Evolutionary conservation across 2,888 invertebrate species (phyloP), one percentile per base, ranked within the genome.

Genomic region (Ectemnius cavifrons): DNA sequence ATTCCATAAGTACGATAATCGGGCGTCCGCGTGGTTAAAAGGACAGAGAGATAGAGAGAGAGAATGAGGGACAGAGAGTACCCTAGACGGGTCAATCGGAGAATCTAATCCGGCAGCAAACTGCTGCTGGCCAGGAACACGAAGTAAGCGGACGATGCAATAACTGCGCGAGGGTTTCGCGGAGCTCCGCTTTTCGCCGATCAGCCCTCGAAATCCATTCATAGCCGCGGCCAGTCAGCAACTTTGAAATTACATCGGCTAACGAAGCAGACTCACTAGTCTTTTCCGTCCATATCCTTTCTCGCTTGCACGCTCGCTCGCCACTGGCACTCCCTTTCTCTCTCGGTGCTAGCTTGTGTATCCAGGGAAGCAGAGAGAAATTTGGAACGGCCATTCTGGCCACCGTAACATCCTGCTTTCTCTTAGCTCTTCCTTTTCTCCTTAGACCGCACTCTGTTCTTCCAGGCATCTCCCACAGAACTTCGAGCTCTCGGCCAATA

Each of bases 171-270:
- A 63, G 76, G 67, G 69, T 77, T 77, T 75, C 73, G 75, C 73
- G 77, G 73, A 68, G 63, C 67, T 56, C 57, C 28, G 27, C 58
- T 63, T 45, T 20, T 23, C 56, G 61, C 59, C 58, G 64, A 63
- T 58, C 64, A 52, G 58, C 75, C 67, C 61, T 63, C 70, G 72
- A 68, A 73, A 76, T 78, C 82, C 81, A 85, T 85, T 85, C 85
- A 84, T 84, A 84, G 75, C 63, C 68, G 70, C 68, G 78, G 73
- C 82, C 80, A 80, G 84, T 84, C 85, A 85, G 85, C 85, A 85
- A 83, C 78, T 83, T 85, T 78, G 84, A 84, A 85, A 85, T 85
- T 85, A 84, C 85, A 84, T 85, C 80, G 84, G 73, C 83, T 81
- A 84, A 85, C 85, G 83, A 85, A 85, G 78, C 70, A 71, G 68